Evolutionary conservation across 2,113 vertebrate genomes (phyloP).

Genomic region (Haemorhous mexicanus): DNA sequence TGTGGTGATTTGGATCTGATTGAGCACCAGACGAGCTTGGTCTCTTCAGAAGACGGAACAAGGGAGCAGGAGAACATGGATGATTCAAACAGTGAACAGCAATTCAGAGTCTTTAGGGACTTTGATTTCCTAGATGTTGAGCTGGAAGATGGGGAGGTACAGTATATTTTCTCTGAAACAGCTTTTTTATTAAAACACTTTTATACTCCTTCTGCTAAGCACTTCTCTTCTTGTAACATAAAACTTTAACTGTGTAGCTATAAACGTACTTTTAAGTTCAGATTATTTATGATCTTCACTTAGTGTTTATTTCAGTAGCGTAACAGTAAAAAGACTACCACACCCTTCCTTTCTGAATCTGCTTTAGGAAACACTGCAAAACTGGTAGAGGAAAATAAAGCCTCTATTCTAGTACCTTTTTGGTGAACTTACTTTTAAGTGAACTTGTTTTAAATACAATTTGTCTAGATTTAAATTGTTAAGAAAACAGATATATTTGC

Average conservation of each 20-base stretch:
- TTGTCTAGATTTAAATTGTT: not conserved
- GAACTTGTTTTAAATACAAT: not conserved
- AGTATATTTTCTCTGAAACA: conserved; percentile 48
- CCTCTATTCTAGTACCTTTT: not conserved
- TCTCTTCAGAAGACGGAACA: conserved; percentile 93
- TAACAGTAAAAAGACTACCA: conserved; percentile 46
- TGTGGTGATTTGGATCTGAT: conserved; percentile 97
- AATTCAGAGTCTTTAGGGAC: conserved; percentile 97
- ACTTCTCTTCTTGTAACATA: conserved; percentile 5
- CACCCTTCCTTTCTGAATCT: conserved; percentile 69
- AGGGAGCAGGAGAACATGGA: conserved; percentile 94
- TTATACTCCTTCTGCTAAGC: conserved; percentile 9
- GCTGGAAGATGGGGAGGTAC: conserved; percentile 97
- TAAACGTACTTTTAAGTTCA: conserved; percentile 29
- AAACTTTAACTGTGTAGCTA: conserved; percentile 21
- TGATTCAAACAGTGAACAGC: conserved; percentile 95
- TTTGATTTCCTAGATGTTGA: conserved; percentile 99
- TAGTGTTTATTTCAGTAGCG: conserved; percentile 21
- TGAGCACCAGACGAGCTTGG: conserved; percentile 91
- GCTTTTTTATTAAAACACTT: not conserved
- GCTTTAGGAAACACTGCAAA: conserved; percentile 24
- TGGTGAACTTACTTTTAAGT: not conserved
- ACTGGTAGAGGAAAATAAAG: conserved; percentile 49
- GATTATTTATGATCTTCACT: conserved; percentile 29
- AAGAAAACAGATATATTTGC: not conserved